A percentile compares a stretch with the other conserved stretches of the same genome.
Conservation (phyloP, 2,113 vertebrate species). For the Laterallus jamaicensis region DNA sequence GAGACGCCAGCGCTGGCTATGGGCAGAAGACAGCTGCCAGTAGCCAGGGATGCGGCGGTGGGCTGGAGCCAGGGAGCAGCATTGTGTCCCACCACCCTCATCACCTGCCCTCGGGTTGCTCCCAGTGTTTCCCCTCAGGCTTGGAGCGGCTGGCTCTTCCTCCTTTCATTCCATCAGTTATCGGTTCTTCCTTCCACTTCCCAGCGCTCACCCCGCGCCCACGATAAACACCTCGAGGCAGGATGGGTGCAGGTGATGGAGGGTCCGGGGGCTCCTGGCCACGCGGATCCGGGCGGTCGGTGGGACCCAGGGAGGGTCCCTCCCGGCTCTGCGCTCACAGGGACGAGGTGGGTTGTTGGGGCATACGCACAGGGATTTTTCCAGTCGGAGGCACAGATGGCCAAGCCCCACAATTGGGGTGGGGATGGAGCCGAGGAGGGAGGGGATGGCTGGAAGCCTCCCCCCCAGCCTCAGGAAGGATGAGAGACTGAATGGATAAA, state of each 20-base stretch:
- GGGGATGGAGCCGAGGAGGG: background rate
- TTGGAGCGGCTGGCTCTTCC: background rate
- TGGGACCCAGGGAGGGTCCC: background rate
- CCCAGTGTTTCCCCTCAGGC: background rate
- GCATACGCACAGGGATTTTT: background rate
- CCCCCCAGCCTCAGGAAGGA: background rate
- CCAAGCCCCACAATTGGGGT: background rate
- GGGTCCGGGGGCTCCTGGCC: rapidly evolving
- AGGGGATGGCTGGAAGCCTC: background rate
- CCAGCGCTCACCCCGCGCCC: too few species aligned
- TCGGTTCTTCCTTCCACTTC: background rate
- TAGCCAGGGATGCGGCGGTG: background rate
- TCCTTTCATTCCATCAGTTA: background rate
- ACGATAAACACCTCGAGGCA: background rate
- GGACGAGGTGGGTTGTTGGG: background rate
- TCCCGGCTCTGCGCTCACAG: background rate
- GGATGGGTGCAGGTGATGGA: background rate
- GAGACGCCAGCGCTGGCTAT: background rate
- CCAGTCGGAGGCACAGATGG: rapidly evolving
- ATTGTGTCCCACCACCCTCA: background rate
- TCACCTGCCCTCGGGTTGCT: background rate
- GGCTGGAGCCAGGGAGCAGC: background rate
- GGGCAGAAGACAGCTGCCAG: conserved; percentile 65
- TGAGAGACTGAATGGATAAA: background rate
- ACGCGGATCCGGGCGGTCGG: rapidly evolving